These are phyloP conservation scores for Hydrotaea cyrtoneurina DNA, from an alignment of 2,888 invertebrate genomes.

Conservation along the genomic window DNA sequence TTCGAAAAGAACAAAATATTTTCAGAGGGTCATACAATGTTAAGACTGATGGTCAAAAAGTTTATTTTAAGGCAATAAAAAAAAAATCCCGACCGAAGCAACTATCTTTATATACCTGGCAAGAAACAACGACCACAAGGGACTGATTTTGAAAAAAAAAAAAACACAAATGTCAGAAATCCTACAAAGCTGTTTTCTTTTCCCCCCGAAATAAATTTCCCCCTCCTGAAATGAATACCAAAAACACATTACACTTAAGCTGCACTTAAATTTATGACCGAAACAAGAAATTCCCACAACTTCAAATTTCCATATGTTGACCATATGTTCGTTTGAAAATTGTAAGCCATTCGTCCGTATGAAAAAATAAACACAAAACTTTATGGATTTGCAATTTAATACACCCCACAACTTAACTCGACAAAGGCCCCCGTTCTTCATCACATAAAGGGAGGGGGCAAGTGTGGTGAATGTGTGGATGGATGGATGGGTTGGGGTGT, in stretches of 20 bases:
- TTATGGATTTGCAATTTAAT: constrained; percentile 55
- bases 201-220: too few relatives aligned
- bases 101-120: too few relatives aligned
- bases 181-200: too few relatives aligned
- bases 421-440: neutral
- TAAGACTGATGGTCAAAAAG: too few relatives aligned
- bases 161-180: too few relatives aligned
- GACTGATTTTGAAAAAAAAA: too few relatives aligned
- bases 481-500: too few relatives aligned
- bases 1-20: too few relatives aligned
- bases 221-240: neutral
- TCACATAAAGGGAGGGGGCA: neutral
- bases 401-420: constrained; percentile 49
- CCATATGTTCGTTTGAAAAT: constrained; percentile 23
- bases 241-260: neutral
- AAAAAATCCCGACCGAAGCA: too few relatives aligned
- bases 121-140: too few relatives aligned
- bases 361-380: neutral
- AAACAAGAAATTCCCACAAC: constrained; percentile 24
- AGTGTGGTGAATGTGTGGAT: neutral
- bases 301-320: constrained; percentile 20
- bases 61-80: too few relatives aligned
- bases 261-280: neutral
- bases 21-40: too few relatives aligned
- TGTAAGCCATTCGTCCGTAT: neutral